phyloP scores from a whole-genome alignment of 1,140 invertebrate species.

The Nylanderia fulva region DNA sequence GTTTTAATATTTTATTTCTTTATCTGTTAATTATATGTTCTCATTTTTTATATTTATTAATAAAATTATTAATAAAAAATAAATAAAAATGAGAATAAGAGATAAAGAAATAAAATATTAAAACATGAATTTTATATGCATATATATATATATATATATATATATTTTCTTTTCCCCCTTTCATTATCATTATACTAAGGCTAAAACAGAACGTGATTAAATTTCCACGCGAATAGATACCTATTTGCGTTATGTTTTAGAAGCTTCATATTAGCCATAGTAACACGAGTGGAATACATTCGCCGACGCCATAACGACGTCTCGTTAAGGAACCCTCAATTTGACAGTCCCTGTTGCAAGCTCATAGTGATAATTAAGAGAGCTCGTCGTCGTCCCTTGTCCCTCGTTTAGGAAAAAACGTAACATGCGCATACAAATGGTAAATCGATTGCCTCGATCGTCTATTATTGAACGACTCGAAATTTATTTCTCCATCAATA shows the following conservation, averaged over 20 bases:
- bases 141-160: background rate
- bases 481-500: background rate
- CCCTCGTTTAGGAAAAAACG: background rate
- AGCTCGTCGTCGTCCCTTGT: background rate
- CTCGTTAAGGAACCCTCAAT: constrained; percentile 53
- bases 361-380: constrained; percentile 19
- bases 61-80: background rate
- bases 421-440: background rate
- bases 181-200: background rate
- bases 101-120: no score
- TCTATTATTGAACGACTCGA: background rate
- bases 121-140: no score
- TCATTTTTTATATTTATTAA: no score
- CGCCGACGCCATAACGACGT: constrained; percentile 54
- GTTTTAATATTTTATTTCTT: no score
- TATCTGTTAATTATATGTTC: no score
- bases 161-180: background rate
- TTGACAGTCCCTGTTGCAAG: constrained; percentile 5
- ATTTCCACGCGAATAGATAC: background rate
- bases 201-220: constrained; percentile 7
- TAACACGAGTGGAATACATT: constrained; percentile 3
- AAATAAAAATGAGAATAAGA: background rate
- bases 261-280: constrained; percentile 14
- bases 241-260: background rate
- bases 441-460: background rate